phyloP scores from a whole-genome alignment of 2,113 vertebrate species.

The Lanius collurio region DNA sequence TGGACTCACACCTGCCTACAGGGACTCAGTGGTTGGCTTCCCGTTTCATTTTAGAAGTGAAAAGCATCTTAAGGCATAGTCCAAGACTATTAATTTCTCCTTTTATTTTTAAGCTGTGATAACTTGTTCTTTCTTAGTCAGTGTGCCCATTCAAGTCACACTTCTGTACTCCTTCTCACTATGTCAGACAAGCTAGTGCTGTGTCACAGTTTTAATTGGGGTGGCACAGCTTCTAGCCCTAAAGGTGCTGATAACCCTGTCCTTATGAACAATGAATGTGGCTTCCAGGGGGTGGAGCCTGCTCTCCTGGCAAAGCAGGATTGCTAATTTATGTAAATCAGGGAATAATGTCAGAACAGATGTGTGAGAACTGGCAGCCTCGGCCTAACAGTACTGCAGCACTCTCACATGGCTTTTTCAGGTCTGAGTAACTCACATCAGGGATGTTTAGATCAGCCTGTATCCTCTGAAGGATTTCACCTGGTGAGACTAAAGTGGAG shows the following conservation, averaged over 20 bases:
- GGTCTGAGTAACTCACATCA: background rate
- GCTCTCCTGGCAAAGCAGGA: background rate
- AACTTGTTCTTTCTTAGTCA: background rate
- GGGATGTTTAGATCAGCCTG: background rate
- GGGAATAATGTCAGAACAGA: background rate
- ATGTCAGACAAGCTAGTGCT: background rate
- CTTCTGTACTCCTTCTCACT: background rate
- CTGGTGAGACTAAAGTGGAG: background rate
- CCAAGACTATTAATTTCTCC: background rate
- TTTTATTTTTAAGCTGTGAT: background rate
- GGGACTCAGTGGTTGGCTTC: background rate
- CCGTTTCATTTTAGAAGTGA: background rate
- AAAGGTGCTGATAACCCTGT: background rate
- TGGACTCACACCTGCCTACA: background rate
- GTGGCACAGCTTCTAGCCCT: background rate
- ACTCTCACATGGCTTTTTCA: background rate
- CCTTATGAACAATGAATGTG: background rate
- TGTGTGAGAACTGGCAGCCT: background rate
- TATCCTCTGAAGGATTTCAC: background rate
- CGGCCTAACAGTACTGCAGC: background rate
- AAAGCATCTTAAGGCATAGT: background rate
- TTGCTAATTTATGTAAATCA: background rate
- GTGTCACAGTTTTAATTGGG: background rate
- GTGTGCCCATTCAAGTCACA: background rate
- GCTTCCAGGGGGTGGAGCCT: background rate